Conservation (phyloP, 2,797 vertebrate species). For the Scolopax bukidnonensis region DNA sequence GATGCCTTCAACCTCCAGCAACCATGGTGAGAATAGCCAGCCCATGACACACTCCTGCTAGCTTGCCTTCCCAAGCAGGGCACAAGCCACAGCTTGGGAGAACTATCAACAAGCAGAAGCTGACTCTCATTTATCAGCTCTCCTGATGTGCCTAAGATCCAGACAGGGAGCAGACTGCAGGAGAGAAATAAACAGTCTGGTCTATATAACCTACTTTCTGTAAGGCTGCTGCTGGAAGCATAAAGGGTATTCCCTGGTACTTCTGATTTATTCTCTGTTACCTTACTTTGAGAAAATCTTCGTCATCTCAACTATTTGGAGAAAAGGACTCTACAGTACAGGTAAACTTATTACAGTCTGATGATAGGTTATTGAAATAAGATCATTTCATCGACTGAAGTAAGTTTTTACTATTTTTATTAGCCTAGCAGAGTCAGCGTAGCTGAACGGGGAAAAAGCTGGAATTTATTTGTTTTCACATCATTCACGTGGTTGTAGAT, state of each 20-base stretch:
- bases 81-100: not conserved
- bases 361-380: not conserved
- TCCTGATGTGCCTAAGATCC: not conserved
- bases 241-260: not conserved
- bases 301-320: not conserved
- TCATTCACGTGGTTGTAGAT: not conserved
- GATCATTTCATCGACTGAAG: not conserved
- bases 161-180: not conserved
- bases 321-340: not conserved
- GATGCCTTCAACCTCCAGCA: not conserved
- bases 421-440: not conserved
- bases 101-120: not conserved
- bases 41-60: not conserved
- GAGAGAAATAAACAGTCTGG: not conserved
- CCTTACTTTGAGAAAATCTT: not conserved
- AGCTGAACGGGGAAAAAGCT: not conserved
- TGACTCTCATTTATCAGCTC: not conserved
- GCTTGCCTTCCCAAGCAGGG: not conserved
- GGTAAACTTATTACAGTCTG: not conserved
- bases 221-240: not conserved
- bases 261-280: not conserved
- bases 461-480: not conserved
- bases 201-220: not conserved
- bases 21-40: fast-evolving
- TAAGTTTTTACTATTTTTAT: not conserved